phyloP scores from a whole-genome alignment of 2,888 invertebrate species.

The Dryomyza anilis region DNA sequence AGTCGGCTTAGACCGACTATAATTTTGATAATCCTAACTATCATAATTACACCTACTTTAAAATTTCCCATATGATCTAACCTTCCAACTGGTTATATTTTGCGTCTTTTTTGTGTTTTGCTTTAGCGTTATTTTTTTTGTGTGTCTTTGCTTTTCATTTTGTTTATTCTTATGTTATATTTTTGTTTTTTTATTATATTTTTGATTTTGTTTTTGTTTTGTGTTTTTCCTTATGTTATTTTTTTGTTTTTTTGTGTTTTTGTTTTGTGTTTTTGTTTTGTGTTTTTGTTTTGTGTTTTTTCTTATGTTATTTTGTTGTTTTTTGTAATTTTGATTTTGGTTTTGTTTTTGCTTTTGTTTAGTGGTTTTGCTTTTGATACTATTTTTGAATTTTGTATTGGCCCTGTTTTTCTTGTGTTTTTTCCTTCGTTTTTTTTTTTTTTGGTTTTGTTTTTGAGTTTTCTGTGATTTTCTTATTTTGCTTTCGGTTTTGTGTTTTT shows the following conservation, averaged over 20 bases:
- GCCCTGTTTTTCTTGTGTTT: not conserved
- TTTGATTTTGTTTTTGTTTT: too few species aligned
- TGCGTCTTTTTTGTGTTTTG: not conserved
- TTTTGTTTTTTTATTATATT: not conserved
- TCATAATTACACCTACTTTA: too few species aligned
- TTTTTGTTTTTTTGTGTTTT: not conserved
- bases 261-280: not conserved
- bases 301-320: not conserved
- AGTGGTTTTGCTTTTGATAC: not conserved
- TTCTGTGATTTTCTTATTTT: too few species aligned
- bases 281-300: not conserved
- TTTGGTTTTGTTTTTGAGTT: constrained; percentile 12
- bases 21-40: too few species aligned
- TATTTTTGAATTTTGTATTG: not conserved
- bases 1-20: too few species aligned
- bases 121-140: too few species aligned
- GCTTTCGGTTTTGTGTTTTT: too few species aligned
- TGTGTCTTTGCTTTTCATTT: not conserved
- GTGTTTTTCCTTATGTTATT: not conserved
- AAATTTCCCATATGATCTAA: too few species aligned
- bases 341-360: not conserved
- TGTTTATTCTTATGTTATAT: constrained; percentile 6
- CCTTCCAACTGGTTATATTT: not conserved
- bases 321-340: not conserved
- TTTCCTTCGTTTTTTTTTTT: constrained; percentile 5